Conservation (phyloP, 2,113 vertebrate species). For the Passer domesticus region DNA sequence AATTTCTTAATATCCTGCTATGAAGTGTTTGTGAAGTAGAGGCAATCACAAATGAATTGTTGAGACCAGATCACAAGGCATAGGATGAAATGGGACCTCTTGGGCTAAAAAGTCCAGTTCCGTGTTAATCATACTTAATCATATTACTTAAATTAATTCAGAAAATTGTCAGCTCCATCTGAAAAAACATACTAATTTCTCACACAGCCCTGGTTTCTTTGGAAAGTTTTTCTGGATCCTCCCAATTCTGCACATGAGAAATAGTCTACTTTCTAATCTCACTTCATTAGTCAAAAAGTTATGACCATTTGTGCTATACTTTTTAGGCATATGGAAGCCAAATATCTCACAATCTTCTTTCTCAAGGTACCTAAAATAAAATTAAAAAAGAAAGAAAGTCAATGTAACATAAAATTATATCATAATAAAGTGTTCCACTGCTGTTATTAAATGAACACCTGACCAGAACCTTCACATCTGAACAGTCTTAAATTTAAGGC, state of each 20-base stretch:
- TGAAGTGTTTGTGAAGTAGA: background rate
- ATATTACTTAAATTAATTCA: background rate
- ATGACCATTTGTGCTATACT: background rate
- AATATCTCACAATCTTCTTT: background rate
- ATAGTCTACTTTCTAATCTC: background rate
- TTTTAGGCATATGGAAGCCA: background rate
- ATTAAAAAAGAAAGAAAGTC: background rate
- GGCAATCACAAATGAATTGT: background rate
- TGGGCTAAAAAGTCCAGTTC: background rate
- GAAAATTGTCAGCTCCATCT: background rate
- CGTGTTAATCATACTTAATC: background rate
- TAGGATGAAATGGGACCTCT: background rate
- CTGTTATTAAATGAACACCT: background rate
- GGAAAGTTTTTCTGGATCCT: background rate
- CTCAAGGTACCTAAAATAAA: constrained; percentile 1
- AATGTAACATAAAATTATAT: background rate
- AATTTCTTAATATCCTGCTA: background rate
- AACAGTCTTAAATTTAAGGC: background rate
- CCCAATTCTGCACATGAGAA: background rate
- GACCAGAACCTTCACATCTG: background rate
- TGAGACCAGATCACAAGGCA: background rate
- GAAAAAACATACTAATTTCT: constrained; percentile 16
- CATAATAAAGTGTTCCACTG: background rate
- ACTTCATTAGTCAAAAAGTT: constrained; percentile 29
- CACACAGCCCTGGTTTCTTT: background rate